phyloP scores from a whole-genome alignment of 2,888 invertebrate species.

The Melitaea athalia region DNA sequence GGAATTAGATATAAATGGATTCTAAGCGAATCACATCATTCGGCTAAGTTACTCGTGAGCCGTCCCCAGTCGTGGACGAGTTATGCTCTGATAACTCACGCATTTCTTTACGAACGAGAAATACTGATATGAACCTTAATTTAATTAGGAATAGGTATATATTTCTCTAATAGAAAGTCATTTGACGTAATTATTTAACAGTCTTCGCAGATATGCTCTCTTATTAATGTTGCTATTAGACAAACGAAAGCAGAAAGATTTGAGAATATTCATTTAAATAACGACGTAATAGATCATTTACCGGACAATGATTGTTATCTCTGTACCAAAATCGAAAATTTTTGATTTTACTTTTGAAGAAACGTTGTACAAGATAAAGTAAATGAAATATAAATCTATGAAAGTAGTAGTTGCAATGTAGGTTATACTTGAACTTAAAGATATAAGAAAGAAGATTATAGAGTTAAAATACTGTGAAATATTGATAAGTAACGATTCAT shows the following conservation, averaged over 20 bases:
- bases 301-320: not conserved
- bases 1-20: conserved; percentile 8
- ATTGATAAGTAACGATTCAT: too few species aligned
- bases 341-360: not conserved
- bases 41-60: conserved; percentile 69
- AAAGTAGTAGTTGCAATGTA: not conserved
- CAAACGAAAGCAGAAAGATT: conserved; percentile 16
- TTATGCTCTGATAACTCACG: conserved; percentile 73
- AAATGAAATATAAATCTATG: not conserved
- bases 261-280: not conserved
- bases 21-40: conserved; percentile 66
- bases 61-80: conserved; percentile 62
- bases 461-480: too few species aligned
- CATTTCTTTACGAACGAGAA: conserved; percentile 59
- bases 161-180: conserved; percentile 44
- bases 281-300: not conserved
- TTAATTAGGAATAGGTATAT: conserved; percentile 43
- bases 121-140: conserved; percentile 32
- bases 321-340: not conserved
- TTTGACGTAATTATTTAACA: conserved; percentile 65
- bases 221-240: conserved; percentile 13
- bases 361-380: not conserved
- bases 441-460: not conserved
- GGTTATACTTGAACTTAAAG: not conserved
- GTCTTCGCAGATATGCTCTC: conserved; percentile 47